These are phyloP conservation scores for Cynopterus sphinx DNA, from an alignment of 2,797 vertebrate genomes.

Conservation along the genomic window DNA sequence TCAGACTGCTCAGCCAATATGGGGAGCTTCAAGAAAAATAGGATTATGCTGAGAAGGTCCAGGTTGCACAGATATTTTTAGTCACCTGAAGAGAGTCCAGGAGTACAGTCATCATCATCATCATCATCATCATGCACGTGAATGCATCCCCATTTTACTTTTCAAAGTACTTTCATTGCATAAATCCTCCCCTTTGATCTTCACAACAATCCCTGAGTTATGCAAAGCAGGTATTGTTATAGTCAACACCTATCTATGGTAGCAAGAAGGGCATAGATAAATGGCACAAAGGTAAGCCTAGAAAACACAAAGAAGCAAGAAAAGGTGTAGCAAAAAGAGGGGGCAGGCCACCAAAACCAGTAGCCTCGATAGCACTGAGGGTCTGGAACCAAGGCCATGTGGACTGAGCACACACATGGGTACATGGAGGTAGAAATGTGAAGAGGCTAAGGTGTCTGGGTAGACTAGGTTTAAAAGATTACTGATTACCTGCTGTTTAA, in stretches of 20 bases:
- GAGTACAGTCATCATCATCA: not conserved
- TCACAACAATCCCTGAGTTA: not conserved
- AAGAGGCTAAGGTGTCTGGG: not conserved
- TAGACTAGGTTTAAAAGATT: not conserved
- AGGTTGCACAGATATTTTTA: conserved; percentile 57
- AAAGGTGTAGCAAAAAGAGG: not conserved
- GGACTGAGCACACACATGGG: not conserved
- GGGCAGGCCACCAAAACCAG: not conserved
- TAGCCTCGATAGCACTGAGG: not conserved
- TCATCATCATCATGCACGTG: not conserved
- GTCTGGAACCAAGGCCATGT: not conserved
- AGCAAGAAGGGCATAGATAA: not conserved
- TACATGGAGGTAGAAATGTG: not conserved
- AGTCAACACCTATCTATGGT: not conserved
- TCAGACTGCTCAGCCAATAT: conserved; percentile 44
- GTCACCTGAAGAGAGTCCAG: conserved; percentile 43
- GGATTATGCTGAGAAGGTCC: conserved; percentile 61
- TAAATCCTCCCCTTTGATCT: conserved; percentile 21
- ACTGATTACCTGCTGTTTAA: not conserved
- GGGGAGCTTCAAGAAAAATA: conserved; percentile 57
- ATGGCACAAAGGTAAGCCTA: not conserved
- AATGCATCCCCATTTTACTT: conserved; percentile 8
- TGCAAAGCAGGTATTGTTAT: conserved; percentile 8
- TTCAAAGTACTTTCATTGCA: conserved; percentile 44
- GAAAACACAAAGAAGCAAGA: not conserved